Evolutionary conservation across 1,140 invertebrate species (phyloP), one percentile per base, ranked within the genome.

Genomic region (Pseudomyrmex flavicornis): DNA sequence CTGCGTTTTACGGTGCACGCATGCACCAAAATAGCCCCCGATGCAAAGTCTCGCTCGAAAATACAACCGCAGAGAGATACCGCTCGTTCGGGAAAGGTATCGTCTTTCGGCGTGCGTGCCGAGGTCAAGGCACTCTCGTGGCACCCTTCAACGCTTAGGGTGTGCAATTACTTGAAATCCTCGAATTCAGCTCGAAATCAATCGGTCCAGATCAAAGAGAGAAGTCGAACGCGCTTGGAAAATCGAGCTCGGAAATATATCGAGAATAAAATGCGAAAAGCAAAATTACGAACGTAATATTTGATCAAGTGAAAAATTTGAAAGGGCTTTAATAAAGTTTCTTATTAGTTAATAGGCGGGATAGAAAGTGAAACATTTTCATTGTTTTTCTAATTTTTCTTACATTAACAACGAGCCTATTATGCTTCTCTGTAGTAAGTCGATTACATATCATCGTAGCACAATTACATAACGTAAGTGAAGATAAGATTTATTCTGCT

Each of bases 21-120:
- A 79, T 59, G 76, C 44, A 80, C 66, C 65, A 12, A 79, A 79
- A 79, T 79, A 79, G 76, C 65, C 44, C 65, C 44, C 65, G 65
- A 72, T 59, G 76, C 66, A 56, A 79, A 17, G 54, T 79, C 76
- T 80, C 66, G n/a, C n/a, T 76, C 20, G 76, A 80, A 80, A 72
- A 80, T 70, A 80, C 76, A 13, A 72, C 54, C 66, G 54, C 75
- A 68, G 48, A 69, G 26, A 56, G 62, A 54, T 66, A 35, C 75
- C 12, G 17, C 44, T 72, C 66, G 44, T 56, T 48, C 54, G 9
- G 44, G 44, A 48, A 70, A 54, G 50, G 54, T 80, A 72, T 80
- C 76, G 54, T 59, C 54, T 80, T 80, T 80, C 76, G 44, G 20
- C 35, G n/a, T 50, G 76, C 46, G 65, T 72, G 44, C 17, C 56